Conservation (phyloP, 2,888 invertebrate species). For the Archaeoteleia sp. region DNA sequence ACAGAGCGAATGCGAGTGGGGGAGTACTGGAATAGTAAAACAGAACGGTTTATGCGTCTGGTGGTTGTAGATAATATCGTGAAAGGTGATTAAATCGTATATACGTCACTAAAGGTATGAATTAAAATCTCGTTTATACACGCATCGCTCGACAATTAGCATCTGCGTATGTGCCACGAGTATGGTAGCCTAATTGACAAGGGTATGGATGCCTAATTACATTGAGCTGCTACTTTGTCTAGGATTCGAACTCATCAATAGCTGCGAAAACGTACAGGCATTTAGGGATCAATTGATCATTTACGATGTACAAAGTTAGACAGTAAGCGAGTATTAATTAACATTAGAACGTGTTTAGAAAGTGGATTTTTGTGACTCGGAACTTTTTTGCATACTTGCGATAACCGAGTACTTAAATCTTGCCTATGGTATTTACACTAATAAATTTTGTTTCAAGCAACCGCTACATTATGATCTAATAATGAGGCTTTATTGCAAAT, state of each 20-base stretch:
- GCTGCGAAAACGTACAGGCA: too few species aligned
- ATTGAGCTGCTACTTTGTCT: constrained; percentile 15
- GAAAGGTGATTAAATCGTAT: constrained; percentile 58
- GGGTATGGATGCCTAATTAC: too few species aligned
- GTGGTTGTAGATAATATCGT: constrained; percentile 59
- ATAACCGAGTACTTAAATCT: too few species aligned
- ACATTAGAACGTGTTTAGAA: neutral
- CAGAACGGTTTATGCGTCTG: constrained; percentile 65
- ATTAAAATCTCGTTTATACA: constrained; percentile 57
- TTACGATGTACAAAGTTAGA: neutral
- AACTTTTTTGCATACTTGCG: neutral
- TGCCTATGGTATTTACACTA: too few species aligned
- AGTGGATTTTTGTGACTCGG: neutral
- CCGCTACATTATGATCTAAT: too few species aligned
- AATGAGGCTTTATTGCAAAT: too few species aligned
- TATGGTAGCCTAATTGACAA: constrained; percentile 14
- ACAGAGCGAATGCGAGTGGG: constrained; percentile 47
- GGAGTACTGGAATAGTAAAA: constrained; percentile 60
- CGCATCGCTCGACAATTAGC: constrained; percentile 46
- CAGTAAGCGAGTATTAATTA: constrained; percentile 12
- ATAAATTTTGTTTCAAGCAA: too few species aligned
- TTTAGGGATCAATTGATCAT: too few species aligned
- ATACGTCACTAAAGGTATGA: constrained; percentile 49
- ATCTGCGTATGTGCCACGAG: constrained; percentile 26
- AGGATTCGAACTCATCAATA: too few species aligned